Percentiles rank a stretch among this genome's conserved stretches.
Evolutionary conservation across 2,113 vertebrate genomes (phyloP).

Genomic region (Nymphicus hollandicus): DNA sequence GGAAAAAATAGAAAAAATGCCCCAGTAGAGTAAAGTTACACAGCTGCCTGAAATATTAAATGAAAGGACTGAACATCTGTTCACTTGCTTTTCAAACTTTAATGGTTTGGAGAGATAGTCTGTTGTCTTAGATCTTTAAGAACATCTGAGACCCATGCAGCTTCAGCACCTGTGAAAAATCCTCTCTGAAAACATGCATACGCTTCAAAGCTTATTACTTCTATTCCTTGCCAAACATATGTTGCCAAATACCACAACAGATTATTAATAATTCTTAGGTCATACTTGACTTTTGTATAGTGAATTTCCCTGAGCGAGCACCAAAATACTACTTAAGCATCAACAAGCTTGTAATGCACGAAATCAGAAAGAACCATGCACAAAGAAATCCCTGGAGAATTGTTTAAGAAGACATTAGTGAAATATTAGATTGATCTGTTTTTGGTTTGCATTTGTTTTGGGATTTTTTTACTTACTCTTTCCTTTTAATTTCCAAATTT

Average conservation of each 20-base stretch:
- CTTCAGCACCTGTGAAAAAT: constrained; percentile 73
- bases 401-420: neutral
- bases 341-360: neutral
- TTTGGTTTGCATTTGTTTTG: neutral
- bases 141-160: constrained; percentile 76
- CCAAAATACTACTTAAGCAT: neutral
- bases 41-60: constrained; percentile 82
- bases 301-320: neutral
- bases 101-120: constrained; percentile 75
- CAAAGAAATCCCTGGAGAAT: neutral
- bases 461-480: neutral
- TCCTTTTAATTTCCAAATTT: neutral
- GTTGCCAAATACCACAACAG: constrained; percentile 48
- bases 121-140: constrained; percentile 82
- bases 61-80: constrained; percentile 80
- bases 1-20: neutral
- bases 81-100: constrained; percentile 75
- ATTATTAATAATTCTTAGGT: constrained; percentile 68
- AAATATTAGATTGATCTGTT: neutral
- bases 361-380: neutral
- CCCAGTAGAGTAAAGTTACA: constrained; percentile 54
- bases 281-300: constrained; percentile 7
- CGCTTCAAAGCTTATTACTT: constrained; percentile 71
- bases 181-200: constrained; percentile 38
- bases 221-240: constrained; percentile 69